phyloP scores from a whole-genome alignment of 2,797 vertebrate genomes.

The Enteromius argenteus region DNA sequence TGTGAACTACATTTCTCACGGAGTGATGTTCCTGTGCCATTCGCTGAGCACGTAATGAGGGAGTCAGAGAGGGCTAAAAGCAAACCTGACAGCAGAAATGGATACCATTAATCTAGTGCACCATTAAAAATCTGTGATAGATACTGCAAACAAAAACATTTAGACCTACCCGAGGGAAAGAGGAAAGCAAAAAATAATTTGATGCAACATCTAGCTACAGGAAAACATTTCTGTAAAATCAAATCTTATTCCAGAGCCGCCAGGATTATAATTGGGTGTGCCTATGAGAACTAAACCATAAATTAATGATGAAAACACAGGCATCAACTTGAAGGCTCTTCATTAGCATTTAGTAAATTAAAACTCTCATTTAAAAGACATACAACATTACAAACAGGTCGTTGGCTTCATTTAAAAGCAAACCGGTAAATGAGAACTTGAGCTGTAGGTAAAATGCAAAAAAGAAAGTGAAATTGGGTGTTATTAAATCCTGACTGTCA shows the following conservation, averaged over 20 bases:
- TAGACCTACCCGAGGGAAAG: constrained; percentile 31
- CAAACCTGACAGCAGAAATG: constrained; percentile 43
- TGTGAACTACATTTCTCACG: constrained; percentile 5
- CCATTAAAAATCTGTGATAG: constrained; percentile 43
- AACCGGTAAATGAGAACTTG: background rate
- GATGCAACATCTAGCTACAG: constrained; percentile 28
- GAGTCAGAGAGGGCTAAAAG: constrained; percentile 41
- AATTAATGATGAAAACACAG: constrained; percentile 41
- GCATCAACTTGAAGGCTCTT: background rate
- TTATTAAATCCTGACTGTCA: background rate
- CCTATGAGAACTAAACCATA: constrained; percentile 16
- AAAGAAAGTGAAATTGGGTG: background rate
- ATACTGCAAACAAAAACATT: constrained; percentile 50
- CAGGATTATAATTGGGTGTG: background rate
- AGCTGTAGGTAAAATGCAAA: constrained; percentile 2
- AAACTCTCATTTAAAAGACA: background rate
- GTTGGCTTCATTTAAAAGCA: background rate
- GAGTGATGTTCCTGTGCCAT: constrained; percentile 24
- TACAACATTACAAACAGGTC: background rate
- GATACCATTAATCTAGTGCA: constrained; percentile 36
- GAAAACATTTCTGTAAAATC: constrained; percentile 32
- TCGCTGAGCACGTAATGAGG: constrained; percentile 35
- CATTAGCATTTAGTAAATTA: constrained; percentile 18
- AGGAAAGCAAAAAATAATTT: constrained; percentile 43
- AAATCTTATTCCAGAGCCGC: constrained; percentile 16